Evolutionary conservation across 2,888 invertebrate genomes (phyloP).

Genomic region (Xylota segnis): DNA sequence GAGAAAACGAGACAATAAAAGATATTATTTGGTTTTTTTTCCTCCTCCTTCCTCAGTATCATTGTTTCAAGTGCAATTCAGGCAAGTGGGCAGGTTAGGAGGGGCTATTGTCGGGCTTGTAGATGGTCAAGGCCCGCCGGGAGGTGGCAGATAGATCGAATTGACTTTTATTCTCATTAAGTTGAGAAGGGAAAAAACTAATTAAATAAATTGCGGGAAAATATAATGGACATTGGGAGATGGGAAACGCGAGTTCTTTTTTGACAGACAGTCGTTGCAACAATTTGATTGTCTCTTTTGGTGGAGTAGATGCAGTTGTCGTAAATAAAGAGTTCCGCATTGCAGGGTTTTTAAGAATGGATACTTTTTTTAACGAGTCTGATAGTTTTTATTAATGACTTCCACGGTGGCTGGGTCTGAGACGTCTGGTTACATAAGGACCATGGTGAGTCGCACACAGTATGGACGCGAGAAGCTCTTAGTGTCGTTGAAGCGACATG

Average conservation of each 20-base stretch:
- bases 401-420: no score
- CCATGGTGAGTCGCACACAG: no score
- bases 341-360: no score
- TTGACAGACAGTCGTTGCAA: not conserved
- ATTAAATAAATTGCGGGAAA: slow-evolving; percentile 41
- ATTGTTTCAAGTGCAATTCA: slow-evolving; percentile 50
- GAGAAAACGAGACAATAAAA: slow-evolving; percentile 70
- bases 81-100: not conserved
- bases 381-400: no score
- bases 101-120: not conserved
- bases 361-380: no score
- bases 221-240: not conserved
- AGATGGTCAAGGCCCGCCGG: slow-evolving; percentile 17
- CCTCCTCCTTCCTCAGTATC: not conserved
- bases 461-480: no score
- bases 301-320: not conserved
- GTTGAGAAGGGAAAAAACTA: slow-evolving; percentile 9
- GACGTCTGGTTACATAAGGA: no score
- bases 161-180: slow-evolving; percentile 50
- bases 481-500: no score
- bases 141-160: slow-evolving; percentile 18
- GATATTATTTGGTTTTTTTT: slow-evolving; percentile 38
- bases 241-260: not conserved
- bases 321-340: not conserved
- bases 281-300: not conserved